These are phyloP conservation scores for Drosophila mimica DNA, from an alignment of 2,888 invertebrate species.

Conservation along the genomic window DNA sequence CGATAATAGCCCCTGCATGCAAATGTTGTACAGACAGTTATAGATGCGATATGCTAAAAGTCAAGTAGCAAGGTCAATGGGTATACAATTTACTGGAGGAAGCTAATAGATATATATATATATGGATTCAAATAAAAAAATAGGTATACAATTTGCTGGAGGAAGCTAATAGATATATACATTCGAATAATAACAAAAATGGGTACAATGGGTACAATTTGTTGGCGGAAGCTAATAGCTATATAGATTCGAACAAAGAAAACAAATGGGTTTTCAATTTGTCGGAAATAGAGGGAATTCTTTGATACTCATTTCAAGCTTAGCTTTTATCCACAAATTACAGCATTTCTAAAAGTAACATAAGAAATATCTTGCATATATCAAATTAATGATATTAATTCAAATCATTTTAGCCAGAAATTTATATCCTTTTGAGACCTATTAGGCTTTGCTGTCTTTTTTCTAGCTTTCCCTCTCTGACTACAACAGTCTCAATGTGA, in stretches of 20 bases:
- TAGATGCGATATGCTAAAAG: slow-evolving; percentile 54
- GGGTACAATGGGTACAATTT: slow-evolving; percentile 8
- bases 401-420: fast-evolving
- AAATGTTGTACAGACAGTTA: slow-evolving; percentile 60
- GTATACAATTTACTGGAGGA: slow-evolving; percentile 1
- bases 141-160: slow-evolving; percentile 5
- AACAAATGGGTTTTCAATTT: not conserved
- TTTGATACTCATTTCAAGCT: no score
- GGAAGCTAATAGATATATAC: slow-evolving; percentile 1
- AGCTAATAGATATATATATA: not conserved
- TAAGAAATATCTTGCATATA: no score
- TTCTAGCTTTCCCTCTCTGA: not conserved
- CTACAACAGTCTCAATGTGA: not conserved
- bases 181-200: not conserved
- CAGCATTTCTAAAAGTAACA: not conserved
- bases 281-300: not conserved
- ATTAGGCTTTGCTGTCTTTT: not conserved
- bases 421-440: not conserved
- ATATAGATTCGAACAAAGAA: not conserved
- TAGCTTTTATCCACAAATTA: no score
- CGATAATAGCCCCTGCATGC: slow-evolving; percentile 72
- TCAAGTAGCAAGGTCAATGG: slow-evolving; percentile 66
- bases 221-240: slow-evolving; percentile 1
- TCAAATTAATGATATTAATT: not conserved
- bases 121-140: not conserved